Conservation (phyloP, 2,888 invertebrate genomes). For the Lacanobia oleracea region DNA sequence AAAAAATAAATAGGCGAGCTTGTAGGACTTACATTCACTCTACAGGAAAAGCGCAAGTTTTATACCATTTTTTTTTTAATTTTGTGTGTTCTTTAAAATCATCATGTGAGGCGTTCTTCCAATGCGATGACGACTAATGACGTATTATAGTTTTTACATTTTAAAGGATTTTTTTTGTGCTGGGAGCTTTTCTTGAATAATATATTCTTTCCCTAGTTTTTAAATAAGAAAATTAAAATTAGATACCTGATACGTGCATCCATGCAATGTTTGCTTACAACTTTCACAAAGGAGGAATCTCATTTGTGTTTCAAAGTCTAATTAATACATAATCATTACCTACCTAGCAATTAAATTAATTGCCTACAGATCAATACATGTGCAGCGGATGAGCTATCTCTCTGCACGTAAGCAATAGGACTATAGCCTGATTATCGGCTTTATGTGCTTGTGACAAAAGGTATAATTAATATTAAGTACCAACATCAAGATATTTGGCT, state of each 20-base stretch:
- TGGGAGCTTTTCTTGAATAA: no score
- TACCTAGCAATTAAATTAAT: not conserved
- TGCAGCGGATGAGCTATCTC: not conserved
- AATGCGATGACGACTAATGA: no score
- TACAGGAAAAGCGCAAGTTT: not conserved
- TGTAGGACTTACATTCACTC: not conserved
- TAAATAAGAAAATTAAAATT: not conserved
- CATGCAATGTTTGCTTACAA: not conserved
- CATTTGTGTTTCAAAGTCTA: not conserved
- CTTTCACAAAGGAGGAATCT: not conserved
- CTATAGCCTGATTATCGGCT: not conserved
- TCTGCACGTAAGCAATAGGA: not conserved
- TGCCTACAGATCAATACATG: not conserved
- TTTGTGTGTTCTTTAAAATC: no score
- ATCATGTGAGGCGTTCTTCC: no score
- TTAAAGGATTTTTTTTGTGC: no score
- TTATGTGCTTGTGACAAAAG: not conserved
- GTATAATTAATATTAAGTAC: not conserved
- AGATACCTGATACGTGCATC: not conserved
- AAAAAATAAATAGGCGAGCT: not conserved
- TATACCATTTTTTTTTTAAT: not conserved
- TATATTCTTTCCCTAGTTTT: no score
- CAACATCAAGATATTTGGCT: not conserved
- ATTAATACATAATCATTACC: not conserved
- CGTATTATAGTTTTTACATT: no score